Conservation (phyloP, 1,140 invertebrate species). For the Adelges cooleyi region DNA sequence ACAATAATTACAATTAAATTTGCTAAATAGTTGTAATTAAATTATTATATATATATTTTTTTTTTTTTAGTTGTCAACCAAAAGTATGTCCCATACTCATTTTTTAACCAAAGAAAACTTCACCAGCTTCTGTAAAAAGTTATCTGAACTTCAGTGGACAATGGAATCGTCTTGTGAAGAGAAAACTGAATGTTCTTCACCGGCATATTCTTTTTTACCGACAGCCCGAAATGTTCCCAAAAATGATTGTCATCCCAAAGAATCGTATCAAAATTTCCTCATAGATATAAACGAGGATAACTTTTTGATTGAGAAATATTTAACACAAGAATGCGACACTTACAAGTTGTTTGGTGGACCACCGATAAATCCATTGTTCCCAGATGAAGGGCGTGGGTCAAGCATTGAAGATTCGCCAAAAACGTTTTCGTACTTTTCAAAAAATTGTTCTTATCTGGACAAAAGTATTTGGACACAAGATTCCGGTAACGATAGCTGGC, state of each 20-base stretch:
- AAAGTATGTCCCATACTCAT: slow-evolving; percentile 23
- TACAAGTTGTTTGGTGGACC: slow-evolving; percentile 21
- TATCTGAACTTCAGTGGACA: slow-evolving; percentile 19
- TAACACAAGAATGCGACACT: slow-evolving; percentile 21
- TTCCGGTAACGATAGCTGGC: slow-evolving; percentile 26
- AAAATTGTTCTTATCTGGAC: slow-evolving; percentile 21
- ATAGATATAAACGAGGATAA: slow-evolving; percentile 22
- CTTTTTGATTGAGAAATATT: slow-evolving; percentile 18
- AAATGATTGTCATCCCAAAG: slow-evolving; percentile 26
- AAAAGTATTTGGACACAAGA: slow-evolving; percentile 25
- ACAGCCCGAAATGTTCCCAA: slow-evolving; percentile 16
- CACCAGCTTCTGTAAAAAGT: slow-evolving; percentile 11
- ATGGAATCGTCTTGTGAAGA: slow-evolving; percentile 6
- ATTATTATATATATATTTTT: too few species aligned
- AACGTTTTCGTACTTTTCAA: slow-evolving; percentile 25
- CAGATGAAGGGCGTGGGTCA: slow-evolving; percentile 24
- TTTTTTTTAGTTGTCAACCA: background rate
- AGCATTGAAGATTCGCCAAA: slow-evolving; percentile 26
- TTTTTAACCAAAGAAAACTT: slow-evolving; percentile 26
- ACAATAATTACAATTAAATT: too few species aligned
- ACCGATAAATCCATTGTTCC: slow-evolving; percentile 21
- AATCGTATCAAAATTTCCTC: slow-evolving; percentile 5
- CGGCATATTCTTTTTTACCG: slow-evolving; percentile 16
- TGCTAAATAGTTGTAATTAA: too few species aligned
- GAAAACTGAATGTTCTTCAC: slow-evolving; percentile 15